These are phyloP conservation scores for Indri indri DNA, from an alignment of 2,113 vertebrate genomes.

Conservation along the genomic window DNA sequence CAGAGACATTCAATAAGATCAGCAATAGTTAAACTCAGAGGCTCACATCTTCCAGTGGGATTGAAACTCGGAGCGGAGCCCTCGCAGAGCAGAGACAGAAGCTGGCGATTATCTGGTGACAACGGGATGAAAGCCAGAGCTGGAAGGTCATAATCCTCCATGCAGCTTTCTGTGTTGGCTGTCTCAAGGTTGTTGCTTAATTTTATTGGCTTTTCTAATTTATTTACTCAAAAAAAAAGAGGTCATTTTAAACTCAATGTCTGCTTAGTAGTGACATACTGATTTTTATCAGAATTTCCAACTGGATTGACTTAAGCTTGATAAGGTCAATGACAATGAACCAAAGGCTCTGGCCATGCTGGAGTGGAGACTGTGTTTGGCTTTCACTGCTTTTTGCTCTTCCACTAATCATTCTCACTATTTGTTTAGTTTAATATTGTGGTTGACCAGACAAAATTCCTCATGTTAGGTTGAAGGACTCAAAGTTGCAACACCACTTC, in stretches of 20 bases:
- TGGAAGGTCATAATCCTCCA: not conserved
- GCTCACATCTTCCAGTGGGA: not conserved
- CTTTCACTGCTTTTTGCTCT: not conserved
- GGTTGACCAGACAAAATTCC: not conserved
- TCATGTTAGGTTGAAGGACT: not conserved
- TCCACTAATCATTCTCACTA: not conserved
- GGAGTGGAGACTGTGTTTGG: accelerated
- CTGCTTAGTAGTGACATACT: not conserved
- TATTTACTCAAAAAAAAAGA: conserved; percentile 42
- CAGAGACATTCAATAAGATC: not conserved
- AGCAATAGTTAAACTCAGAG: not conserved
- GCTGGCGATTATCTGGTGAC: not conserved
- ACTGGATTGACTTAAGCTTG: not conserved
- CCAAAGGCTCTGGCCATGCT: not conserved
- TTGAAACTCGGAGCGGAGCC: not conserved
- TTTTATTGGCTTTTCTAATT: conserved; percentile 45
- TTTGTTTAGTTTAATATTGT: not conserved
- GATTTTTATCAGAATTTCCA: conserved; percentile 44
- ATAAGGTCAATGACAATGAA: not conserved
- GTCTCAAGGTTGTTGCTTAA: not conserved
- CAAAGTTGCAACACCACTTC: not conserved
- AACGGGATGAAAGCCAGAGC: not conserved
- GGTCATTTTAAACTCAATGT: conserved; percentile 22
- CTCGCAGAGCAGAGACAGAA: not conserved
- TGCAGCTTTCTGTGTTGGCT: not conserved